phyloP scores from a whole-genome alignment of 1,140 invertebrate species.

The Gryon sp. region DNA sequence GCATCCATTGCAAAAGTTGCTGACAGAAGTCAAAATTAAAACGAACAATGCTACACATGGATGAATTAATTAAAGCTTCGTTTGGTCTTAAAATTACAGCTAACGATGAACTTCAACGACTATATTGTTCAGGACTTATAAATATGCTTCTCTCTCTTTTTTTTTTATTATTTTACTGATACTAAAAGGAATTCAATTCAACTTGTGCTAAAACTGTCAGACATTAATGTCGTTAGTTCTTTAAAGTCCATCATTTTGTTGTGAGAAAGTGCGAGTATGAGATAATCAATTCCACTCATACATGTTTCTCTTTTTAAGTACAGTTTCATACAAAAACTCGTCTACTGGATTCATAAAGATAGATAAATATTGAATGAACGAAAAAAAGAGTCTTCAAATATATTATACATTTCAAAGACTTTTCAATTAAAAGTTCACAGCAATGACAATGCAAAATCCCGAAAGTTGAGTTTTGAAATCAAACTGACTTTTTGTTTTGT shows the following conservation, averaged over 20 bases:
- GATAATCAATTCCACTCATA: constrained; percentile 18
- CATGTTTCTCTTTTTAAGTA: not conserved
- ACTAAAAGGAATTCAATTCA: constrained; percentile 70
- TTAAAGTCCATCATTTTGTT: constrained; percentile 59
- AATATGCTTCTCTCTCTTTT: not conserved
- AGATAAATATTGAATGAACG: constrained; percentile 25
- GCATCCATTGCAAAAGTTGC: constrained; percentile 9
- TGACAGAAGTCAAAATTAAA: constrained; percentile 40
- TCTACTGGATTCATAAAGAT: constrained; percentile 3
- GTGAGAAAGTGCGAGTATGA: constrained; percentile 16
- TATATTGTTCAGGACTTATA: not conserved
- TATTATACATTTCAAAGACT: too few species aligned
- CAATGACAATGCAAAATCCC: too few species aligned
- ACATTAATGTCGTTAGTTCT: constrained; percentile 73
- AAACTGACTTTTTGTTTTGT: too few species aligned
- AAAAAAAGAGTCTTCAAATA: too few species aligned
- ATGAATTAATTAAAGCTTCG: constrained; percentile 25
- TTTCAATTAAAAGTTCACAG: too few species aligned
- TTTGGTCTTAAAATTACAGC: not conserved
- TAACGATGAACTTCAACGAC: not conserved
- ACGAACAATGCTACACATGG: constrained; percentile 21
- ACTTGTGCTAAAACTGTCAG: constrained; percentile 57
- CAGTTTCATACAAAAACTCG: constrained; percentile 23
- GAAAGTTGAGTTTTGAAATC: too few species aligned
- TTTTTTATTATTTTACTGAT: too few species aligned